Evolutionary conservation across 2,888 invertebrate species (phyloP).

Genomic region (Plebejus melissa): DNA sequence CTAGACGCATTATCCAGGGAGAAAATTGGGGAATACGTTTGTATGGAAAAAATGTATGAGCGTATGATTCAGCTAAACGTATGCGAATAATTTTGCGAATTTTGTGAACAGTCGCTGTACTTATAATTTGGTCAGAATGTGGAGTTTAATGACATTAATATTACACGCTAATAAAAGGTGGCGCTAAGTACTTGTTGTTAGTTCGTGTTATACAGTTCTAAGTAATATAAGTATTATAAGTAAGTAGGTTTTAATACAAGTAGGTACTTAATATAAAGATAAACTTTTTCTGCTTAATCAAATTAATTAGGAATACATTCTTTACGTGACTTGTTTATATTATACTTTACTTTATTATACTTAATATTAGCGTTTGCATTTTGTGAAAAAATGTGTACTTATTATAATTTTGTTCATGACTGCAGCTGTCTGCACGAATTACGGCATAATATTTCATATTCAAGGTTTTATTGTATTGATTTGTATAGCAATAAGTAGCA

Average conservation of each 20-base stretch:
- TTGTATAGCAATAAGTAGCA: not conserved
- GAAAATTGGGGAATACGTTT: too few species aligned
- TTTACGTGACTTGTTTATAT: not conserved
- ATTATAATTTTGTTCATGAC: not conserved
- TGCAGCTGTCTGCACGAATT: not conserved
- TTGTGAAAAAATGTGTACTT: not conserved
- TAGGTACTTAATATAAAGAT: not conserved
- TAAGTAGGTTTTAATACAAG: not conserved
- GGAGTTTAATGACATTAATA: conserved; percentile 19
- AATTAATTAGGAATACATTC: not conserved
- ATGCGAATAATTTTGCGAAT: not conserved
- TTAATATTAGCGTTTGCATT: too few species aligned
- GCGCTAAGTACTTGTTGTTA: not conserved
- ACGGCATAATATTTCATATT: not conserved
- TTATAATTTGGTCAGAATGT: not conserved
- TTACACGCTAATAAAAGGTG: conserved; percentile 19
- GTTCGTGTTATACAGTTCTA: not conserved
- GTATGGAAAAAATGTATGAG: too few species aligned
- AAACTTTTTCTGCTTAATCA: conserved; percentile 5
- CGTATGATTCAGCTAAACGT: not conserved
- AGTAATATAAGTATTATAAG: not conserved
- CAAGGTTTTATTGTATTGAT: not conserved
- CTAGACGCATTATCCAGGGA: too few species aligned
- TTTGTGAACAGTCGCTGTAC: not conserved
- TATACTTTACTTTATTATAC: not conserved